A percentile compares a stretch with the other conserved stretches of the same genome.
Evolutionary conservation across 2,113 vertebrate species (phyloP).

Genomic region (Melanerpes formicivorus): DNA sequence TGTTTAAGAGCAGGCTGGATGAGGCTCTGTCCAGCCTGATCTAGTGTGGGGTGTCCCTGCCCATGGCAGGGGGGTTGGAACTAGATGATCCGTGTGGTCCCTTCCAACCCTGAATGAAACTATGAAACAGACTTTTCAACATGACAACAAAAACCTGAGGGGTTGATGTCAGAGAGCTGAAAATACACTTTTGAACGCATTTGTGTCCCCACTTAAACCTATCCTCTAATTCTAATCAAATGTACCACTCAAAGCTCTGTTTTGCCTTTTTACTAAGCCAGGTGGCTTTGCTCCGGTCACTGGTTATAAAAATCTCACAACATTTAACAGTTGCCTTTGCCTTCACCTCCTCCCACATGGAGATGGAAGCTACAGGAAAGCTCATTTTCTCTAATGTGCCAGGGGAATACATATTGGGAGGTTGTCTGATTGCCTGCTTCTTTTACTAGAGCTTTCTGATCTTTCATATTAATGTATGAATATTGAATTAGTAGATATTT

Average conservation of each 20-base stretch:
- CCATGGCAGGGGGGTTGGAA: too few relatives aligned
- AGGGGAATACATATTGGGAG: neutral
- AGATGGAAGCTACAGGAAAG: neutral
- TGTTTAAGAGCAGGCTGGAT: too few relatives aligned
- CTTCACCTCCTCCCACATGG: neutral
- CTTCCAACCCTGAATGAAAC: too few relatives aligned
- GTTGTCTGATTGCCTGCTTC: neutral
- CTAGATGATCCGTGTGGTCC: too few relatives aligned
- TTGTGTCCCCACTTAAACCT: neutral
- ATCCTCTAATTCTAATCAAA: neutral
- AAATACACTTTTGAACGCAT: neutral
- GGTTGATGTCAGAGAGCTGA: neutral
- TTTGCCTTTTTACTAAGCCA: neutral
- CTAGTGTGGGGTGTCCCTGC: too few relatives aligned
- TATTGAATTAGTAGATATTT: neutral
- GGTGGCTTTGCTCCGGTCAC: neutral
- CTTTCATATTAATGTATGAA: neutral
- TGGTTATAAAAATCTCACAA: neutral
- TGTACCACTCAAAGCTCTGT: neutral
- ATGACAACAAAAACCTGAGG: neutral
- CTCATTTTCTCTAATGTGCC: neutral
- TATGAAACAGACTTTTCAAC: accelerated
- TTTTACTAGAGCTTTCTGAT: neutral
- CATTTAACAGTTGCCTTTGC: neutral
- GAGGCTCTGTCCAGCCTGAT: too few relatives aligned